Base-by-base conservation (phyloP, 2,888 invertebrate genomes). In the Lottia scabra region DNA sequence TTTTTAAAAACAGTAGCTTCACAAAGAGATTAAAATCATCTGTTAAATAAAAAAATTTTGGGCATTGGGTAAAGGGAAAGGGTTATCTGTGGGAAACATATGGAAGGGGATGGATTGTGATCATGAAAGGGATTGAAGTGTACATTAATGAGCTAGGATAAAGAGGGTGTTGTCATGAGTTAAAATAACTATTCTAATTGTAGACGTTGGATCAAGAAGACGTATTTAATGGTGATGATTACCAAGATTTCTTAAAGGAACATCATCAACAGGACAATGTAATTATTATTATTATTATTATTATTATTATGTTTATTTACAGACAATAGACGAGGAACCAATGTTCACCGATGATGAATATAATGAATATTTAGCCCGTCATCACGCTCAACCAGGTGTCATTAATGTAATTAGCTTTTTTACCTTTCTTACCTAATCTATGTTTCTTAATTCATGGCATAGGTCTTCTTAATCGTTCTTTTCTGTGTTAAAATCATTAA, bases 301-400 rank as follows among this genome's bases (percentile, higher is more conserved):
- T 30, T 26, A n/a, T n/a, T n/a, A n/a, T n/a, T n/a, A n/a, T 56
- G 19, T 70, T 16, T 70, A 65, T 62, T 77, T 73, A 8, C 72
- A 90, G 89, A 85, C 85, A 0, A 91, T 98, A 6, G 96, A 97
- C 84, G 94, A 96, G 82, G 93, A 96, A 81, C 93, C 93, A 81
- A 93, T 95, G 46, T 98, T 94, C 87, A 93, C 95, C 0, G 94
- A 94, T 80, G 93, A 95, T 73, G 98, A 99, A 85, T 95, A 96
- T 80, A 92, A 94, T 69, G 93, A 93, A 79, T 97, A 93, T 80
- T 80, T 87, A 65, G 76, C 79, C 70, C 73, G 76, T 0, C 63
- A 75, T 12, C 76, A 76, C 26, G 68, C 67, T 12, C 73, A 74
- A 46, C 72, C 23, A 8, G 56, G 19, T n/a, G 56, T 19, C 16